Base-by-base conservation (phyloP, 2,888 invertebrate genomes). In the Halictus ligatus region DNA sequence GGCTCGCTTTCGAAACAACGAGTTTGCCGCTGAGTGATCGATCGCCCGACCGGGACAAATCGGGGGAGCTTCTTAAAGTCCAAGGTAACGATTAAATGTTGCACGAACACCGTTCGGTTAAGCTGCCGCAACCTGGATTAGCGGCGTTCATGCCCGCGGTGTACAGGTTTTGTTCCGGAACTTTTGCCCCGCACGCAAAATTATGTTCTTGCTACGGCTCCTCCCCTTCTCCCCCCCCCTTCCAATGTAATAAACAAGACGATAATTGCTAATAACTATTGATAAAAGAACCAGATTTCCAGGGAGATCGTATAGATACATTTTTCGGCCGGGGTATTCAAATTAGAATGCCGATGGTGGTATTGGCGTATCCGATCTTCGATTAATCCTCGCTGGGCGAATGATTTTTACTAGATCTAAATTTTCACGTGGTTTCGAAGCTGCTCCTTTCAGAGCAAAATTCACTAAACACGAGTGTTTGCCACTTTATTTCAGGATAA, bases 51-150 rank as follows among this genome's bases (percentile, higher is more conserved):
- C 73, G 15, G 25, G 54, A 81, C 76, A 83, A 84, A 78, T 74
- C 83, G 48, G 40, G 18, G 21, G 12, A 64, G 82, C 73, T 81
- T 82, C 77, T 74, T 73, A 83, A 81, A 72, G 76, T 81, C 60
- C 82, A 81, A 81, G 74, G 35, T 81, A 67, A 81, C 72, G 50
- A 81, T 81, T 83, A 72, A 83, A 81, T 46, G 54, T 71, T 75
- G 75, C 81, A 69, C 35, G 81, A 29, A 13, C 25, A 13, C 46
- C 21, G 10, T 60, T 83, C 60, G 18, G 50, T 48, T 74, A 21
- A 50, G 40, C n/a, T 29, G 35, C 67, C 40, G 48, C 60, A 48
- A 58, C 50, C 18, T 29, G 79, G 29, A 46, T 71, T 18, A 58
- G 46, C 46, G 46, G 21, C 46, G 72, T 46, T 60, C 78, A 25